Conservation (phyloP, 2,888 invertebrate species). For the Pollenia labialis region DNA sequence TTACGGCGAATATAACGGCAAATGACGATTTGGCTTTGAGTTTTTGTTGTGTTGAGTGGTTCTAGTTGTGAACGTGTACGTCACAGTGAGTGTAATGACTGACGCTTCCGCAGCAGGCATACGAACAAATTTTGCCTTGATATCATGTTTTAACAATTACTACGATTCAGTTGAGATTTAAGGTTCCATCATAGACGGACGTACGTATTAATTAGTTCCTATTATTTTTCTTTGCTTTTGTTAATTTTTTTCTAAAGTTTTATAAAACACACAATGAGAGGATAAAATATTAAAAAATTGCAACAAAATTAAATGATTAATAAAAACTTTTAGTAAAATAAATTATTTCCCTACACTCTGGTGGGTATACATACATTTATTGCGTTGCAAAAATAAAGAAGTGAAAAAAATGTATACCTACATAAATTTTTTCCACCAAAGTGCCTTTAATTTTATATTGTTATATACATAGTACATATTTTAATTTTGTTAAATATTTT, state of each 20-base stretch:
- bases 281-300: not conserved
- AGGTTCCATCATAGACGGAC: constrained; percentile 64
- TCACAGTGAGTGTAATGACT: not conserved
- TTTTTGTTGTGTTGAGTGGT: constrained; percentile 40
- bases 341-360: constrained; percentile 8
- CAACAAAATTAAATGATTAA: not conserved
- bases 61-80: constrained; percentile 23
- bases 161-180: constrained; percentile 71
- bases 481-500: not conserved
- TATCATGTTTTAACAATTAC: constrained; percentile 62
- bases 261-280: constrained; percentile 29
- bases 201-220: constrained; percentile 41
- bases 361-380: not conserved
- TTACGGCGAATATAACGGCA: constrained; percentile 64
- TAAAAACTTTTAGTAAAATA: not conserved
- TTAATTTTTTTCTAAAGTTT: constrained; percentile 38
- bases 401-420: constrained; percentile 4
- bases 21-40: constrained; percentile 36
- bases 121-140: constrained; percentile 53
- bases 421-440: not conserved
- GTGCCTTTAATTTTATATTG: constrained; percentile 6
- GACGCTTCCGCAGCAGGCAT: constrained; percentile 5
- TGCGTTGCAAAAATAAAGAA: constrained; percentile 12
- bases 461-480: not conserved
- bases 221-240: constrained; percentile 1